Base-by-base conservation (phyloP, 1,140 invertebrate genomes). In the Homalodisca vitripennis region DNA sequence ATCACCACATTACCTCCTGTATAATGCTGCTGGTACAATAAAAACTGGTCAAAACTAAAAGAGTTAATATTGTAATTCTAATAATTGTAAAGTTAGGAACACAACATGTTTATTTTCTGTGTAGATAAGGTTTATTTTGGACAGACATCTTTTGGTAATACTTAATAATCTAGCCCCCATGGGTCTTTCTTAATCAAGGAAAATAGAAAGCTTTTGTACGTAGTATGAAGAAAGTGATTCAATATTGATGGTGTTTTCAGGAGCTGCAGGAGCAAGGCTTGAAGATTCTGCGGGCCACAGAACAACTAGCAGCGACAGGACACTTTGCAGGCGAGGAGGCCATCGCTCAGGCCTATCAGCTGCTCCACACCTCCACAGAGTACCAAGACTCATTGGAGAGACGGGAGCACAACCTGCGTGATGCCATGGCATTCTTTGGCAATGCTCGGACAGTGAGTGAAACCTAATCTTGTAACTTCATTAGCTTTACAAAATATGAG, bases 251-350 rank as follows among this genome's bases (percentile, higher is more conserved):
- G n/a, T n/a, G n/a, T n/a, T n/a, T 74, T 27, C 73, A 89, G 83
- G 85, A 89, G 41, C 82, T 92, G 34, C 89, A 93, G 78, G 92
- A 93, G 72, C 84, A 84, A 73, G 87, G 89, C 2, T 79, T 94
- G 27, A 90, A 88, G 77, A 88, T 93, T 72, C 87, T 92, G 1
- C 86, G 89, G 76, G 89, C 88, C 29, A 92, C 91, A 17, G 91
- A 94, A 77, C 87, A 89, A 75, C 82, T 94, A 24, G 84, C 88
- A 26, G 84, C 85, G 30, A 84, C 86, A 0, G 88, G 88, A 20
- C 87, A 88, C 73, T 88, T 88, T 74, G 87, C 87, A 20, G 86
- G 86, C 1, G 86, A 90, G 71, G 87, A 92, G 75, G 89, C 89
- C 0, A 87, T 87, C 26, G 82, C 84, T 66, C 83, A 90, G 72